Percentiles rank a stretch among this genome's conserved stretches.
These are phyloP conservation scores for Ascidia mentula DNA, from an alignment of 23 tunicate species.

Conservation along the genomic window DNA sequence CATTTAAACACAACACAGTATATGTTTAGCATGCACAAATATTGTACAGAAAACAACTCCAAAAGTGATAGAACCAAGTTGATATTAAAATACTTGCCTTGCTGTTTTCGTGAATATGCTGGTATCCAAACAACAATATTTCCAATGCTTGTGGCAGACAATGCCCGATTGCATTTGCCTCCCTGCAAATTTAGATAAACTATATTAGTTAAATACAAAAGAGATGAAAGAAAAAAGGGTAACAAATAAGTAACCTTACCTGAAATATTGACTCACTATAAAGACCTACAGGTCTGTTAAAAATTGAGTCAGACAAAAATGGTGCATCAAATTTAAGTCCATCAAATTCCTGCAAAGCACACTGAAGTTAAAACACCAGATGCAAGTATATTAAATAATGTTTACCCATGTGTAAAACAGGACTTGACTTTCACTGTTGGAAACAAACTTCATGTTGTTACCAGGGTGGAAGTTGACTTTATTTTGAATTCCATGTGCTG, in stretches of 20 bases:
- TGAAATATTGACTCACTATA: conserved; percentile 74
- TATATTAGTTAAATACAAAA: background rate
- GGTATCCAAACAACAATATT: conserved; percentile 94
- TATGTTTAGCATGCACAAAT: background rate
- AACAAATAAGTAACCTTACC: conserved; percentile 9
- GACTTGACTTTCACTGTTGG: conserved; percentile 80
- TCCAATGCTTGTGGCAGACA: conserved; percentile 86
- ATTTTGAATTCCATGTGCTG: conserved; percentile 33
- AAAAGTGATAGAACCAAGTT: background rate
- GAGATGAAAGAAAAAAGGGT: background rate
- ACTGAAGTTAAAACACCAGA: background rate
- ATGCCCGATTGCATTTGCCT: conserved; percentile 25
- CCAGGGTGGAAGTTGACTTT: conserved; percentile 51
- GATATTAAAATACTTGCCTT: background rate
- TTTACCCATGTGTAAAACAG: conserved; percentile 80
- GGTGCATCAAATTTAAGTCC: conserved; percentile 67
- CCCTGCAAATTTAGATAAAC: conserved; percentile 6
- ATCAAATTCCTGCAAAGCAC: conserved; percentile 37
- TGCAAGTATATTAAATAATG: background rate
- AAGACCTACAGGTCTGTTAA: conserved; percentile 74
- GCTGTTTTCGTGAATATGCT: conserved; percentile 23
- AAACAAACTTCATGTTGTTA: conserved; percentile 58
- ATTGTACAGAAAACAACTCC: background rate
- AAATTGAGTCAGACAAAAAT: conserved; percentile 46
- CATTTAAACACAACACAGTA: background rate